Percentiles rank a stretch among this genome's conserved stretches.
Evolutionary conservation across 2,113 vertebrate genomes (phyloP).

Genomic region (Lutjanus erythropterus): DNA sequence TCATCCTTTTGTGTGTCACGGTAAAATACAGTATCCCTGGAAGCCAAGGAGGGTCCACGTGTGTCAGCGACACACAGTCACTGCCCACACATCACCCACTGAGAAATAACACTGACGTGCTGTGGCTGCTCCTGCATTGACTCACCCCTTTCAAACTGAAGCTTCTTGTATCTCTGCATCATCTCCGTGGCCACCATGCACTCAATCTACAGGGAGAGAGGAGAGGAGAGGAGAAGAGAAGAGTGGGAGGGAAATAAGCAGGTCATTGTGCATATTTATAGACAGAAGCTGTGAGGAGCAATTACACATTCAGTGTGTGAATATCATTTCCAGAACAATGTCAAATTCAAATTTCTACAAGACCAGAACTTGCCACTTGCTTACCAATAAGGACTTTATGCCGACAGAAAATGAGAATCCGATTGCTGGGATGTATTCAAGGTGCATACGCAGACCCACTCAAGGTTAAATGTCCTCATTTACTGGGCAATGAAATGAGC

Average conservation of each 20-base stretch:
- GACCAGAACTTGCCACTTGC: neutral
- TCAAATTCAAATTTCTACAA: constrained; percentile 29
- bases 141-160: constrained; percentile 98
- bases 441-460: neutral
- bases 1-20: constrained; percentile 46
- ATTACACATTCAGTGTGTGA: constrained; percentile 9
- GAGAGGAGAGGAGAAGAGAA: constrained; percentile 17
- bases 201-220: constrained; percentile 88
- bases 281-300: constrained; percentile 24
- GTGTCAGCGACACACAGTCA: constrained; percentile 10
- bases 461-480: constrained; percentile 35
- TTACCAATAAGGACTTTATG: neutral
- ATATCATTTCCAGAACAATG: constrained; percentile 36
- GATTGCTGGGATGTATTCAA: constrained; percentile 6
- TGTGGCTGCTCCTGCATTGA: constrained; percentile 13
- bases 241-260: constrained; percentile 41
- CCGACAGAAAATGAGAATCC: neutral
- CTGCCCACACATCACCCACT: constrained; percentile 26
- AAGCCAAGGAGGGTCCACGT: constrained; percentile 33
- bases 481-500: constrained; percentile 38
- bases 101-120: neutral
- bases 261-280: constrained; percentile 50
- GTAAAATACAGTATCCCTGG: constrained; percentile 23
- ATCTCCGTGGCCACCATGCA: constrained; percentile 96
- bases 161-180: constrained; percentile 97